Conservation (phyloP, 2,113 vertebrate species). For the Probosciger aterrimus region DNA sequence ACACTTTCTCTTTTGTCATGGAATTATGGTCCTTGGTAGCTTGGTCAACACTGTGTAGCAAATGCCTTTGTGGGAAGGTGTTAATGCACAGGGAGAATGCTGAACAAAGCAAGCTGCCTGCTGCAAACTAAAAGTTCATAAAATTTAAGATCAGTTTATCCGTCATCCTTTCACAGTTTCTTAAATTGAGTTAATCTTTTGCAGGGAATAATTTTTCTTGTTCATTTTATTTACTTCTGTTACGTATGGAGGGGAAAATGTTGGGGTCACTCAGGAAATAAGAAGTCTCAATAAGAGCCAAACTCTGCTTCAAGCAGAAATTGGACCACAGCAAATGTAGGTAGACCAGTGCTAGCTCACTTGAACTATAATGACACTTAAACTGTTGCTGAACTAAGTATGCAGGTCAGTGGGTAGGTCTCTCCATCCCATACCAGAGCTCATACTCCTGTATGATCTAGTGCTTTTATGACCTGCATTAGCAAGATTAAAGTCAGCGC, state of each 20-base stretch:
- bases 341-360: not conserved
- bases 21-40: not conserved
- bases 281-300: not conserved
- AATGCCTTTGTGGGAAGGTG: not conserved
- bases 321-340: not conserved
- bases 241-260: not conserved
- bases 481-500: not conserved
- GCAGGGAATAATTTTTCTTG: not conserved
- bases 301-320: not conserved
- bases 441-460: not conserved
- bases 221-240: not conserved
- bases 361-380: not conserved
- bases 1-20: not conserved
- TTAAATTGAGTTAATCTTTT: not conserved
- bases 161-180: not conserved
- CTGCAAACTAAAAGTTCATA: not conserved
- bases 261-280: not conserved
- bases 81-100: not conserved
- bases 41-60: not conserved
- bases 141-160: not conserved
- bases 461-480: not conserved
- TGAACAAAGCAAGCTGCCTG: not conserved
- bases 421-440: not conserved
- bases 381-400: not conserved
- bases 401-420: not conserved